These are phyloP conservation scores for Patiria miniata DNA, from an alignment of 35 echinoderm and acorn worm species.

Conservation along the genomic window DNA sequence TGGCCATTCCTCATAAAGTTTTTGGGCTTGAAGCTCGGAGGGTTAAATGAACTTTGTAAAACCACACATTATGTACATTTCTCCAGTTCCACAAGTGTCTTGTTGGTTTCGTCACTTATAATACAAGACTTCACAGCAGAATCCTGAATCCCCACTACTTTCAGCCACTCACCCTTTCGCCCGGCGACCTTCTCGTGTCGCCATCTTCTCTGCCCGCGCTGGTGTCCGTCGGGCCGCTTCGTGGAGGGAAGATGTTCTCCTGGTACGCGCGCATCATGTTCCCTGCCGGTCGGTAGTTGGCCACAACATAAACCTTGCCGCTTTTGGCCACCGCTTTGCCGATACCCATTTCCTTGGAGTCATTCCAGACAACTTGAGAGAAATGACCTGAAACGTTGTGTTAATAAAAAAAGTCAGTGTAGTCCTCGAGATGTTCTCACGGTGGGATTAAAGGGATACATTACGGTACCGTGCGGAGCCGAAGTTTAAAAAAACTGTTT, in stretches of 20 bases:
- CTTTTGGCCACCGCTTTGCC: conserved; percentile 75
- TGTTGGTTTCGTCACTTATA: no score
- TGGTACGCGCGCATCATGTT: conserved; percentile 60
- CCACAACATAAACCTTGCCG: conserved; percentile 74
- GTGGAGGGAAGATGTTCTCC: conserved; percentile 78
- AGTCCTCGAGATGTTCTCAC: not conserved
- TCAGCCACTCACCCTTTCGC: no score
- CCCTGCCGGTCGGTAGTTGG: conserved; percentile 74
- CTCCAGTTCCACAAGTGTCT: no score
- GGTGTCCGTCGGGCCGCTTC: not conserved
- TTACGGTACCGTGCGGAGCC: not conserved
- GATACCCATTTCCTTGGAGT: conserved; percentile 82
- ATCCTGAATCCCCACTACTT: no score
- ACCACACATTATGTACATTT: no score
- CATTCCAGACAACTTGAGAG: conserved; percentile 86
- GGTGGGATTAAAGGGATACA: not conserved
- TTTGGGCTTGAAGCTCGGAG: no score
- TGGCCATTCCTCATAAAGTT: no score
- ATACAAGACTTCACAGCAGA: no score
- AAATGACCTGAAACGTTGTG: conserved; percentile 66
- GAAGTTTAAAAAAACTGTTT: not conserved
- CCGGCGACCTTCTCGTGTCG: no score
- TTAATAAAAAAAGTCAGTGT: not conserved
- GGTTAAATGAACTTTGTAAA: no score
- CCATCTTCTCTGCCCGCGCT: no score